A percentile compares a stretch with the other conserved stretches of the same genome.
Conservation (phyloP, 2,888 invertebrate species). For the Ectemnius lituratus region DNA sequence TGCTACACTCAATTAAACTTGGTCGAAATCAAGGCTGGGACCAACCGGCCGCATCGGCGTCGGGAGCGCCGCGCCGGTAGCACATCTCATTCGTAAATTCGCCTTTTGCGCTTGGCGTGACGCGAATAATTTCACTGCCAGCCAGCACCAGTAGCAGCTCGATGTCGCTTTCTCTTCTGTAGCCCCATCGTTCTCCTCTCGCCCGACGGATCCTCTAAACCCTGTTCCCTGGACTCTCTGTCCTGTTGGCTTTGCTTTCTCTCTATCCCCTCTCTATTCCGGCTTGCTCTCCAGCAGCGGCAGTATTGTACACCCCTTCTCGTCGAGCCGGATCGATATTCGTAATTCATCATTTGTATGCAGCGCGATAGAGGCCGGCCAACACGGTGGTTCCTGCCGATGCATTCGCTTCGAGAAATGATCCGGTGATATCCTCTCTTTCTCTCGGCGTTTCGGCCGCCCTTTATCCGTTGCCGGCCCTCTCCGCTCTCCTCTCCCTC, state of each 20-base stretch:
- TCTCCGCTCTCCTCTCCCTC: neutral
- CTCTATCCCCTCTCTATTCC: slow-evolving; percentile 7
- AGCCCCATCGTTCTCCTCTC: neutral
- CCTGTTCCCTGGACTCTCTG: neutral
- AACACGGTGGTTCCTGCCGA: slow-evolving; percentile 55
- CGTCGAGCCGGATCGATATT: slow-evolving; percentile 69
- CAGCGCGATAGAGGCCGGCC: slow-evolving; percentile 69
- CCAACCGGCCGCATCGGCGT: slow-evolving; percentile 58
- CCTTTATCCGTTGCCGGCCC: neutral
- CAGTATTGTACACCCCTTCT: slow-evolving; percentile 44
- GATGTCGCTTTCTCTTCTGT: slow-evolving; percentile 1
- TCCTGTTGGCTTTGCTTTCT: slow-evolving; percentile 24
- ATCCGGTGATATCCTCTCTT: slow-evolving; percentile 55
- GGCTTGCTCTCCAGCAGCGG: slow-evolving; percentile 26
- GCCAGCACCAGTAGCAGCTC: slow-evolving; percentile 32
- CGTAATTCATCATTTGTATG: slow-evolving; percentile 78
- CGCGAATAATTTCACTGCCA: slow-evolving; percentile 67
- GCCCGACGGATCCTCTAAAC: slow-evolving; percentile 13
- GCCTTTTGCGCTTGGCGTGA: slow-evolving; percentile 67
- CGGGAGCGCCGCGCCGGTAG: slow-evolving; percentile 41
- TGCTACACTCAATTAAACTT: slow-evolving; percentile 75
- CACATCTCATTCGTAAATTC: slow-evolving; percentile 69
- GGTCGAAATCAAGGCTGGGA: slow-evolving; percentile 70
- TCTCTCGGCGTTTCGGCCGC: neutral
- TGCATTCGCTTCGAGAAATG: slow-evolving; percentile 61